Evolutionary conservation across 2,888 invertebrate genomes (phyloP), one percentile per base, ranked within the genome.

Genomic region (Macroteleia sp.): DNA sequence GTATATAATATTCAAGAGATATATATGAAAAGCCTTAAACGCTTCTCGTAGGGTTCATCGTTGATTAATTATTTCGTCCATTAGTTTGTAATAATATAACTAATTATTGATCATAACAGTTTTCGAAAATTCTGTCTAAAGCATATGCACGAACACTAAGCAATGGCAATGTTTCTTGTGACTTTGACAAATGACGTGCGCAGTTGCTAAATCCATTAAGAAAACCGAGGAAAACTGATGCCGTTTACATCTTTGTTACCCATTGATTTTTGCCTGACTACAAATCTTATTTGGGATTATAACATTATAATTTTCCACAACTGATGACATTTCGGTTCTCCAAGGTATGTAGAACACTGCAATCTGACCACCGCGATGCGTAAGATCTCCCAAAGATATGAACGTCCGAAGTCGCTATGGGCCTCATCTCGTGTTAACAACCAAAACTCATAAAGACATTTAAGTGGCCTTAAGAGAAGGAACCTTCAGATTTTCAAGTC

Each of bases 381-480:
- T 25, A 69, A 87, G 89, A 89, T 90, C 87, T 82, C 62, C 81
- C 39, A 67, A 32, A 77, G 79, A 79, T 81, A 78, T 34, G 62
- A 30, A 2, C 69, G 69, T 61, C 61, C 67, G 62, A 81, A 82
- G 79, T 73, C 78, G 73, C 77, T 56, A 70, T 69, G 64, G 82
- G 83, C 83, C 87, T 88, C 87, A 85, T 89, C 83, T 84, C 87
- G 85, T 89, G 90, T 90, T 89, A 90, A 90, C 89, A 90, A 89
- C 88, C 89, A 84, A 89, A 89, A 89, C 89, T 90, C 88, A 90
- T 90, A 90, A 90, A 90, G 90, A 90, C 89, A 85, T 90, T 90
- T 87, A 88, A 89, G 86, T 88, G 87, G 79, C 62, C 67, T 73
- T 80, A 77, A 79, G 79, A 71, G 79, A 77, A 77, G 71, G 62